phyloP scores from a whole-genome alignment of 2,888 invertebrate species.

The Pycnomerus fuliginosus region DNA sequence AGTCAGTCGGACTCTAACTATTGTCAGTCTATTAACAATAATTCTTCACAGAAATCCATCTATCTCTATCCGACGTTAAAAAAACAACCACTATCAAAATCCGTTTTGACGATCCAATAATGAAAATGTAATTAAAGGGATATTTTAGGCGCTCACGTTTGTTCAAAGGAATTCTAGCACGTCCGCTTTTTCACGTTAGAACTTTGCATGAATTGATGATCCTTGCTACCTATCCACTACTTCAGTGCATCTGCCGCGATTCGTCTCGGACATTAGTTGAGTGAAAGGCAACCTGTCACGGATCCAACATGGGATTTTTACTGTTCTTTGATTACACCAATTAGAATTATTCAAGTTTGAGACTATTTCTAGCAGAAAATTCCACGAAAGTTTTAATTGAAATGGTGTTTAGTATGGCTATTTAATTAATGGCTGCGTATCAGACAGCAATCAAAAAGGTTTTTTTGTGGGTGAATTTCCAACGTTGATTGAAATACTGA shows the following conservation, averaged over 20 bases:
- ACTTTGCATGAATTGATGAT: no score
- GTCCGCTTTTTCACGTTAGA: no score
- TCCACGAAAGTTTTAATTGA: constrained; percentile 7
- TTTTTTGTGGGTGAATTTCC: constrained; percentile 10
- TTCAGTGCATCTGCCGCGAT: constrained; percentile 32
- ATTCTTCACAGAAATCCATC: constrained; percentile 35
- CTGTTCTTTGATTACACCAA: constrained; percentile 16
- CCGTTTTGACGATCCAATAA: no score
- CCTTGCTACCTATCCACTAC: no score
- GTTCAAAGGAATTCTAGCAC: no score
- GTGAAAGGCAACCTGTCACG: constrained; percentile 23
- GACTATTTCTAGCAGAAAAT: constrained; percentile 1
- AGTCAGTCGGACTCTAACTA: constrained; percentile 49
- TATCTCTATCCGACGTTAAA: constrained; percentile 36
- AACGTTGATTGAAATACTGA: constrained; percentile 23
- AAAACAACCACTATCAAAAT: no score
- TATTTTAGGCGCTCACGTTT: no score
- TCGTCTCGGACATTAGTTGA: constrained; percentile 29
- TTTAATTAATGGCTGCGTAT: constrained; percentile 11
- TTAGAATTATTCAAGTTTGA: constrained; percentile 14
- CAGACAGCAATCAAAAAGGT: constrained; percentile 10
- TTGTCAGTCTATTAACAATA: constrained; percentile 43
- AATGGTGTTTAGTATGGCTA: constrained; percentile 5
- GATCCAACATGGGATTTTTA: constrained; percentile 16
- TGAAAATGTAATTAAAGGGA: no score